Evolutionary conservation across 2,797 vertebrate species (phyloP).

Genomic region (Sebastes trivittatus): DNA sequence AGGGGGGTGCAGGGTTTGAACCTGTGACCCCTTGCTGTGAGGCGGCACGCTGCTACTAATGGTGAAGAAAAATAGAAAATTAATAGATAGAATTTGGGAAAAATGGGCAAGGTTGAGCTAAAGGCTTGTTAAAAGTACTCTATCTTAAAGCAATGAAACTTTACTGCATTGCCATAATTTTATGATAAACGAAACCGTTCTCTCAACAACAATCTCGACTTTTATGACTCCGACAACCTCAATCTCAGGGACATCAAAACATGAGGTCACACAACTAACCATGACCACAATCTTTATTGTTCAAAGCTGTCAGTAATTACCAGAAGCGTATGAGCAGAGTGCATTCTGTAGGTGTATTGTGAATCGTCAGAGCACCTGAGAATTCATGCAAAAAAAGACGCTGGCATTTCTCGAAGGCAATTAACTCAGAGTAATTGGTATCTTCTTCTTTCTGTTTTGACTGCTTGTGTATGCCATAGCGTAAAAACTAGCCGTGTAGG

Average conservation of each 20-base stretch:
- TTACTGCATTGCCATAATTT: neutral
- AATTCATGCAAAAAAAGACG: slow-evolving; percentile 10
- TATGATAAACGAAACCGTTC: slow-evolving; percentile 9
- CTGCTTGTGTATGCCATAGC: slow-evolving; percentile 20
- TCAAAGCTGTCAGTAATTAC: slow-evolving; percentile 22
- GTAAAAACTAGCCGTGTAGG: slow-evolving; percentile 4
- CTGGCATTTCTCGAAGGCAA: slow-evolving; percentile 41
- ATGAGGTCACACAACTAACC: neutral
- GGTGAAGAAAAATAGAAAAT: neutral
- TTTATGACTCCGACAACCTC: neutral
- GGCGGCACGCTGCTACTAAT: neutral
- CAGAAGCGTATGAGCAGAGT: neutral
- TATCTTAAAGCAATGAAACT: neutral
- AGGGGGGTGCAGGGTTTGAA: too few relatives aligned
- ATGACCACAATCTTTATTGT: neutral
- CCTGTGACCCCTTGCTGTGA: too few relatives aligned
- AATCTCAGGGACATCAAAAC: slow-evolving; percentile 10
- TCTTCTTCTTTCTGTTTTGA: slow-evolving; percentile 25
- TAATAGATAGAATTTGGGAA: neutral
- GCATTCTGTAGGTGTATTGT: neutral
- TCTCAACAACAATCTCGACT: slow-evolving; percentile 2
- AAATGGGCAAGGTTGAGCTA: neutral
- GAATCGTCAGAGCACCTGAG: slow-evolving; percentile 9
- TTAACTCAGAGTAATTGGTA: slow-evolving; percentile 44
- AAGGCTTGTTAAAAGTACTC: neutral